Evolutionary conservation across 2,113 vertebrate species (phyloP), one percentile per base, ranked within the genome.

Genomic region (Scalopus aquaticus): DNA sequence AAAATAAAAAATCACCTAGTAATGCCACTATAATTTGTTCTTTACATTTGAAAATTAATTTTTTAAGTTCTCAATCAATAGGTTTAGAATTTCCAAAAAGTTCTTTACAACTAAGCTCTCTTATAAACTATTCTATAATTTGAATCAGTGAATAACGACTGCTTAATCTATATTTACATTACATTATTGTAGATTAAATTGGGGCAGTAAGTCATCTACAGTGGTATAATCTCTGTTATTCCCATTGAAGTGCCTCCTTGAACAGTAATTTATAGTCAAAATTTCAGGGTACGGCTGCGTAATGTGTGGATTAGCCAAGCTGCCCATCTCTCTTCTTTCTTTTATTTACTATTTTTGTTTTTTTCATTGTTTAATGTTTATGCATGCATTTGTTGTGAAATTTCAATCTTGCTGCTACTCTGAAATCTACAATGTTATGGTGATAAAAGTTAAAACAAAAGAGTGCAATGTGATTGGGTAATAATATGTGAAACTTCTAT

Each of bases 81-180:
- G 22, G 56, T 86, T 90, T 83, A 90, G 83, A 65, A 79, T 58
- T 91, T 95, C 24, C 64, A n/a, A 88, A 81, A 60, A 92, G 35
- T 67, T 9, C 42, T 26, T 20, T 65, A 6, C 19, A 28, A 4
- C 83, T 44, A 91, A 80, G 30, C 62, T 80, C 64, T 20, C 74
- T 80, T 58, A 80, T 54, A 83, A 88, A 60, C 32, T n/a, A 72
- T 60, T 84, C 11, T 6, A 39, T 24, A 32, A 96, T 85, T 79
- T 95, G 78, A 90, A 81, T 69, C 49, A 54, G 6, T 20, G 69
- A 90, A 85, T 62, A 39, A 64, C 93, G 35, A 39, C 64, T n/a
- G 46, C 2, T 51, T 72, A n/a, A 16, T 42, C 88, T 72, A n/a
- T 51, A 81, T 20, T 73, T 78, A 19, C 37, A 46, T 44, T 82